phyloP scores from a whole-genome alignment of 2,113 vertebrate species.

The Nestor notabilis region DNA sequence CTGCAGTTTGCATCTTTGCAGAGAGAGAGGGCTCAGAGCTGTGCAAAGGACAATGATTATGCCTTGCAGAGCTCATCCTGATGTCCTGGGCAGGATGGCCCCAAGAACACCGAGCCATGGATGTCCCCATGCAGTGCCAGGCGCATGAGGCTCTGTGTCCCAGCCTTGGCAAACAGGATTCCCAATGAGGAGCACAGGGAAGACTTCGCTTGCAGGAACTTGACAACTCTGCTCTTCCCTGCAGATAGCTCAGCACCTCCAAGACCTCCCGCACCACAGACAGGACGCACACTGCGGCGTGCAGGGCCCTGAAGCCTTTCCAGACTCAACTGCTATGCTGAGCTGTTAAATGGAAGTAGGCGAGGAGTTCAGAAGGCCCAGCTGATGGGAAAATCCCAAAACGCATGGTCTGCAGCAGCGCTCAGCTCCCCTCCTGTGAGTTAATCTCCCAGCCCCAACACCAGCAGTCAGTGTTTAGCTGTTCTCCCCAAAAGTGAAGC shows the following conservation, averaged over 20 bases:
- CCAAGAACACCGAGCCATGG: neutral
- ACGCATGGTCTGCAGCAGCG: neutral
- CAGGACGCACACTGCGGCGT: neutral
- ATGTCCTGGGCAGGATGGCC: neutral
- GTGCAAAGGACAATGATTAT: neutral
- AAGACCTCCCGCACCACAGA: neutral
- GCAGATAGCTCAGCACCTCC: neutral
- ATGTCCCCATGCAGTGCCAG: neutral
- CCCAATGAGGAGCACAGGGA: rapidly evolving
- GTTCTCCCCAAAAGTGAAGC: neutral
- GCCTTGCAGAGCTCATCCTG: neutral
- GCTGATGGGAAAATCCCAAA: neutral
- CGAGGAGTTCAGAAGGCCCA: neutral
- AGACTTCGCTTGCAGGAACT: neutral
- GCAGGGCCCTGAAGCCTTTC: neutral
- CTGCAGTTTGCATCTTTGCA: neutral
- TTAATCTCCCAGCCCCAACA: neutral
- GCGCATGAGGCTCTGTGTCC: rapidly evolving
- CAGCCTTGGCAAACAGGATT: neutral
- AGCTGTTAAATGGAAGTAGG: neutral
- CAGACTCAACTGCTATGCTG: neutral
- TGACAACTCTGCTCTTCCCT: neutral
- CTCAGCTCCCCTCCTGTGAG: neutral
- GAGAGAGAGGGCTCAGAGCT: neutral
- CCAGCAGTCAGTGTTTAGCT: neutral